phyloP scores from a whole-genome alignment of 2,888 invertebrate species.

The Apotomis turbidana region DNA sequence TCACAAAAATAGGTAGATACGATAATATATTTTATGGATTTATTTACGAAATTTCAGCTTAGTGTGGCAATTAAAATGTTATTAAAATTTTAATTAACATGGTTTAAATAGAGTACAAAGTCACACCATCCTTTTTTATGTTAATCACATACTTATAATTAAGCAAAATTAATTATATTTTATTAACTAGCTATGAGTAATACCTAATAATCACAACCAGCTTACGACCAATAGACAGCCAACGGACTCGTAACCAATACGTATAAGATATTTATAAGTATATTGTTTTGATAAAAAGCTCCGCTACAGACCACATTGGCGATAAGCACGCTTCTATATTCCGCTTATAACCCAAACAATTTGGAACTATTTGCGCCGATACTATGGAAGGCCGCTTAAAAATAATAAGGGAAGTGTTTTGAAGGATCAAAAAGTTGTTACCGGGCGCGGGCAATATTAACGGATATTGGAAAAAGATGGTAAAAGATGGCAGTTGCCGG shows the following conservation, averaged over 20 bases:
- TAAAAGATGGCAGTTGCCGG: constrained; percentile 69
- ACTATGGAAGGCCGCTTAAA: constrained; percentile 38
- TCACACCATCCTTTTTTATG: too few relatives aligned
- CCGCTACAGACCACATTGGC: constrained; percentile 7
- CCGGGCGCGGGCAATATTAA: constrained; percentile 62
- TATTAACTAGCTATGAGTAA: neutral
- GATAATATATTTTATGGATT: too few relatives aligned
- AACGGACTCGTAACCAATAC: constrained; percentile 9
- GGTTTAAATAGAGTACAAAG: too few relatives aligned
- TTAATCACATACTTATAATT: too few relatives aligned
- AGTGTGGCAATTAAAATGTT: too few relatives aligned
- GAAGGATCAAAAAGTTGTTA: constrained; percentile 63
- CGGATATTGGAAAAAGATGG: constrained; percentile 77
- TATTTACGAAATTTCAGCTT: too few relatives aligned
- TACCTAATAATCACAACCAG: neutral
- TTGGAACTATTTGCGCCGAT: constrained; percentile 27
- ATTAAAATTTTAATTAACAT: too few relatives aligned
- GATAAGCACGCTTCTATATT: constrained; percentile 18
- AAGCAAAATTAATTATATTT: too few relatives aligned
- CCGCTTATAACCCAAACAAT: constrained; percentile 24
- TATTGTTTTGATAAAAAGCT: constrained; percentile 6
- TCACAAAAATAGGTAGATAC: too few relatives aligned
- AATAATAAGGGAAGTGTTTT: constrained; percentile 59
- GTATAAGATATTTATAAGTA: too few relatives aligned
- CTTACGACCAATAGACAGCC: neutral